Percentiles rank a stretch among this genome's conserved stretches.
Conservation (phyloP, 2,888 invertebrate genomes). For the Brachypterus glaber region DNA sequence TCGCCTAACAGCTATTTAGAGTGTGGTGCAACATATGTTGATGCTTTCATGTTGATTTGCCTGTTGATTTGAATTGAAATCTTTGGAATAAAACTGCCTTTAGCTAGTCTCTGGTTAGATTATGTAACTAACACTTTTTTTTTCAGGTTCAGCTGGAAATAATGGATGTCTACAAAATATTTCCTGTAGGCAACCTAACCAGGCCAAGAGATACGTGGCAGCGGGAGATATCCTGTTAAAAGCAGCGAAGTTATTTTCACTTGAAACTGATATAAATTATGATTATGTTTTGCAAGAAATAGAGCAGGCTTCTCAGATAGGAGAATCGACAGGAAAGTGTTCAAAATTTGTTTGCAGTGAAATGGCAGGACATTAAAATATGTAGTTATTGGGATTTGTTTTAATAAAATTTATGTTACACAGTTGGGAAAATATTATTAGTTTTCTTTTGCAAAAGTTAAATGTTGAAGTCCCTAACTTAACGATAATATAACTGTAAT, state of each 20-base stretch:
- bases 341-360: constrained; percentile 31
- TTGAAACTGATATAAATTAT: constrained; percentile 47
- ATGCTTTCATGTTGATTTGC: not conserved
- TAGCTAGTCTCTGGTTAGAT: constrained; percentile 39
- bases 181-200: constrained; percentile 64
- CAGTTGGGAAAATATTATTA: too few species aligned
- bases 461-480: too few species aligned
- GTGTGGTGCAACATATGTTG: too few species aligned
- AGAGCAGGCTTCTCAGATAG: constrained; percentile 33
- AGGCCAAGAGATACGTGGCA: constrained; percentile 63
- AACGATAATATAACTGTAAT: too few species aligned
- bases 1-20: too few species aligned
- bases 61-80: not conserved
- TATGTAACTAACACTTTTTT: too few species aligned
- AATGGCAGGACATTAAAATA: too few species aligned
- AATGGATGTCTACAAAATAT: constrained; percentile 66
- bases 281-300: constrained; percentile 35
- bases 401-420: too few species aligned
- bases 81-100: not conserved
- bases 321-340: constrained; percentile 33
- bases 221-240: constrained; percentile 70
- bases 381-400: too few species aligned
- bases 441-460: too few species aligned
- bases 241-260: constrained; percentile 52
- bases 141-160: constrained; percentile 44